phyloP scores from a whole-genome alignment of 1,140 invertebrate species.

The Probaryconus sp. region DNA sequence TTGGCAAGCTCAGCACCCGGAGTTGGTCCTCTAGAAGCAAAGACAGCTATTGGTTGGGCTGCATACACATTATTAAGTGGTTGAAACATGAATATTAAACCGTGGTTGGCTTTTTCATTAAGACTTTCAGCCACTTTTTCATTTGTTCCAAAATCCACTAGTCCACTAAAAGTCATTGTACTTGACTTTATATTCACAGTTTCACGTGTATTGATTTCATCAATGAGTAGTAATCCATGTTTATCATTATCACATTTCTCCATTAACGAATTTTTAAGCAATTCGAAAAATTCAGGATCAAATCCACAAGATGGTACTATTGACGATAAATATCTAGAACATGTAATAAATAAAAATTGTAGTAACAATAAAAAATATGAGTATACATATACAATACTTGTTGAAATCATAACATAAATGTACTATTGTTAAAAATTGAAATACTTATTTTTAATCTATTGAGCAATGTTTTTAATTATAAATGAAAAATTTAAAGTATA shows the following conservation, averaged over 20 bases:
- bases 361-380: constrained; percentile 6
- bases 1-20: constrained; percentile 31
- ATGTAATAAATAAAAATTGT: constrained; percentile 1
- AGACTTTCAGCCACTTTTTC: background rate
- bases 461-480: too few relatives aligned
- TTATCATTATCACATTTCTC: constrained; percentile 1
- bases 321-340: constrained; percentile 24
- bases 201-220: constrained; percentile 34
- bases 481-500: too few relatives aligned
- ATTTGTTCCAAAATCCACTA: constrained; percentile 26
- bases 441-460: too few relatives aligned
- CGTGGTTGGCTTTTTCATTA: constrained; percentile 47
- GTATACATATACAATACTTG: too few relatives aligned
- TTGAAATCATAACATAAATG: too few relatives aligned
- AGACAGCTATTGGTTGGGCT: constrained; percentile 52
- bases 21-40: constrained; percentile 41
- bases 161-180: constrained; percentile 8
- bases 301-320: constrained; percentile 20
- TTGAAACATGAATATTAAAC: constrained; percentile 51
- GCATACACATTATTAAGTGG: constrained; percentile 19
- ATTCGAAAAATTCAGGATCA: constrained; percentile 17
- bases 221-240: constrained; percentile 23
- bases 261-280: constrained; percentile 8
- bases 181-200: constrained; percentile 1
- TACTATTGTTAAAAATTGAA: too few relatives aligned